Conservation (phyloP, 2,888 invertebrate genomes). For the Ochropleura leucogaster region DNA sequence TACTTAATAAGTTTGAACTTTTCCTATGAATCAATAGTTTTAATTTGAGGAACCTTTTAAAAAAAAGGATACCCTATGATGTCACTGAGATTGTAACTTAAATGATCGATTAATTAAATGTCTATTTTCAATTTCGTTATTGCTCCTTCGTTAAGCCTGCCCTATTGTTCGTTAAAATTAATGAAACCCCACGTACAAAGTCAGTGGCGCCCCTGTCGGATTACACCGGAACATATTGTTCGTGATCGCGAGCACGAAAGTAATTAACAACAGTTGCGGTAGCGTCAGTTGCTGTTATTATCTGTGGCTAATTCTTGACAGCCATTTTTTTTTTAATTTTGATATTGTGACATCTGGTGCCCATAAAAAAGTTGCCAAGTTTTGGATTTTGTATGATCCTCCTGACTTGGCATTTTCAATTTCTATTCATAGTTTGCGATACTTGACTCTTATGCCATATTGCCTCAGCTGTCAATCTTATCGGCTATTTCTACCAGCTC, state of each 20-base stretch:
- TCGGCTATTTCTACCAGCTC: not conserved
- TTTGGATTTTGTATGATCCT: not conserved
- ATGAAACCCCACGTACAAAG: constrained; percentile 55
- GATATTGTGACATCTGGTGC: constrained; percentile 48
- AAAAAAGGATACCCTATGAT: not conserved
- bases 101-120: not conserved
- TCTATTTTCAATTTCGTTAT: constrained; percentile 24
- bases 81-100: not conserved
- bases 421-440: not conserved
- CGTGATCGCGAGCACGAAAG: constrained; percentile 79
- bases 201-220: constrained; percentile 62
- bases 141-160: constrained; percentile 21
- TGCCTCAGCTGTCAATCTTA: not conserved
- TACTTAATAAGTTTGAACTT: too few relatives aligned
- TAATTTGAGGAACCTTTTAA: too few relatives aligned
- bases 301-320: constrained; percentile 63
- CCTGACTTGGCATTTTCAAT: not conserved
- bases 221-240: constrained; percentile 78
- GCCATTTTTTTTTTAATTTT: constrained; percentile 45
- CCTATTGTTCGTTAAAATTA: constrained; percentile 55
- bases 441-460: not conserved
- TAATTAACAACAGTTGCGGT: constrained; percentile 80
- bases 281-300: constrained; percentile 71
- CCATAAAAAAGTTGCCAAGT: not conserved
- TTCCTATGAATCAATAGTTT: not conserved